phyloP scores from a whole-genome alignment of 2,888 invertebrate species.

The Leucoma salicis region DNA sequence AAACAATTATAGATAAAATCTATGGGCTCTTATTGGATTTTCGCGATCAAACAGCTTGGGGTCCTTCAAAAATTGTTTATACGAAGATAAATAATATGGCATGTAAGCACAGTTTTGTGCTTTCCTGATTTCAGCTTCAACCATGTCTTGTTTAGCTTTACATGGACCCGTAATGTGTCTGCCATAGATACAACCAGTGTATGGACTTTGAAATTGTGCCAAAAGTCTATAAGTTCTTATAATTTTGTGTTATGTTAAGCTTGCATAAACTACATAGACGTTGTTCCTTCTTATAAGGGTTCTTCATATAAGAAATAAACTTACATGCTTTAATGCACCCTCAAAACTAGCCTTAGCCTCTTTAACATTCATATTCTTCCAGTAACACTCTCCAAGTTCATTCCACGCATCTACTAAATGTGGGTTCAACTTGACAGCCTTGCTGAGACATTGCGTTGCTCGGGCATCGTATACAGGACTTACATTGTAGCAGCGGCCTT shows the following conservation, averaged over 20 bases:
- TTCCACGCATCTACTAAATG: slow-evolving; percentile 93
- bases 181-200: slow-evolving; percentile 95
- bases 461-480: slow-evolving; percentile 84
- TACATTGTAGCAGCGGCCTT: slow-evolving; percentile 89
- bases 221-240: slow-evolving; percentile 95
- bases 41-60: slow-evolving; percentile 96
- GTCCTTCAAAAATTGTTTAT: slow-evolving; percentile 90
- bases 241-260: slow-evolving; percentile 90
- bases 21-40: slow-evolving; percentile 89
- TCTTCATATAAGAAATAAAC: slow-evolving; percentile 84
- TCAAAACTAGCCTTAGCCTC: slow-evolving; percentile 92
- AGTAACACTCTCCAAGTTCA: slow-evolving; percentile 93
- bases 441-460: slow-evolving; percentile 89
- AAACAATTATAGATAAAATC: slow-evolving; percentile 65
- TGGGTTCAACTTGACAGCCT: slow-evolving; percentile 92
- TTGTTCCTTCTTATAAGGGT: slow-evolving; percentile 90
- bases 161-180: slow-evolving; percentile 97
- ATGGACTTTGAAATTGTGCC: slow-evolving; percentile 97
- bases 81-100: slow-evolving; percentile 90
- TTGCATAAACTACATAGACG: slow-evolving; percentile 91
- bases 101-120: slow-evolving; percentile 91
- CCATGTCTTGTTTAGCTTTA: slow-evolving; percentile 87
- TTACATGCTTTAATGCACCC: slow-evolving; percentile 87
- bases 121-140: slow-evolving; percentile 88
- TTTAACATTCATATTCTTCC: slow-evolving; percentile 91